Base-by-base conservation (phyloP, 2,888 invertebrate genomes). In the Eupithecia subumbrata region DNA sequence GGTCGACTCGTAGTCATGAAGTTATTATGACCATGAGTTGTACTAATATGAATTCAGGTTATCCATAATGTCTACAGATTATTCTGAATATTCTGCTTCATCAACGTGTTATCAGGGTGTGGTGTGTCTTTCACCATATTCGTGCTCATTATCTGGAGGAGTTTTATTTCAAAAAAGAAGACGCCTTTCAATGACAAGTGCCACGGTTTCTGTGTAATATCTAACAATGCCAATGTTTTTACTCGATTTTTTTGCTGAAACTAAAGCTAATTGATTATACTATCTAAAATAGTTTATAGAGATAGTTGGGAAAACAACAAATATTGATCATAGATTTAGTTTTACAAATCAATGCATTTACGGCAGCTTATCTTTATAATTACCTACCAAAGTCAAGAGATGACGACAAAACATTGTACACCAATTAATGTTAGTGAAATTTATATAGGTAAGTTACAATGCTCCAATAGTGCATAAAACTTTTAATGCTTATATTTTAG, bases 401-500 rank as follows among this genome's bases (percentile, higher is more conserved):
- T 25, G 22, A 56, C 67, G 66, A 30, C 66, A 52, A 73, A 48
- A 73, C 12, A n/a, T 5, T 5, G 25, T 69, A 75, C 72, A 74
- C 73, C 69, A 72, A 75, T 73, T 70, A 68, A 16, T 60, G 43
- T 25, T 75, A 71, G 34, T 72, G 37, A 73, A 63, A 70, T 22
- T 37, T 37, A 7, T 37, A 45, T 45, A 30, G 22, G 16, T 43
- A 43, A 12, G 60, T 25, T 60, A 60, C 11, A 60, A 60, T 25
- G 60, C 60, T 60, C 25, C 14, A 14, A 25, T 60, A 60, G 14
- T 43, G n/a, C 25, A 25, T 67, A 18, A 9, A 40, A n/a, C 14
- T n/a, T 37, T n/a, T 72, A 69, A 43, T 78, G 76, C 73, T 77
- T 79, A 81, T 78, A 70, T 66, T 67, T 77, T 76, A 79, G 69